Base-by-base conservation (phyloP, 2,888 invertebrate genomes). In the Dicyrtomina minuta region DNA sequence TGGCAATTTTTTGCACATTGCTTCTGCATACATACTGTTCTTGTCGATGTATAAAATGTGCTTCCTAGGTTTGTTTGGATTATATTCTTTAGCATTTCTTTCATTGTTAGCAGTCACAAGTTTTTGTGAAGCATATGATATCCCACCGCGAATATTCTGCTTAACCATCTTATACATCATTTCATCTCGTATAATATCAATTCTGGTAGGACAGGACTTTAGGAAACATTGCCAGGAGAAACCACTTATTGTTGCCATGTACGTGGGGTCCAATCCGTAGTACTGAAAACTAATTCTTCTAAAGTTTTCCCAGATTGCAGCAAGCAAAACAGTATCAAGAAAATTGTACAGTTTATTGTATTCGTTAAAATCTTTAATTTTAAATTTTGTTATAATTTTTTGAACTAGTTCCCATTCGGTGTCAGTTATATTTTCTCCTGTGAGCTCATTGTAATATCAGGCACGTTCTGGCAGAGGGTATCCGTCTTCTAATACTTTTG, bases 221-320 rank as follows among this genome's bases (percentile, higher is more conserved):
- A 56, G 17, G 27, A 56, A 56, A 56, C n/a, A 13, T 6, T 56
- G 22, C 53, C 33, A 56, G 10, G 33, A 26, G 27, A 27, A 56
- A 2, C 33, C 33, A 27, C 27, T n/a, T 1, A 33, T 33, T 1
- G 56, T 56, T 3, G 13, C 13, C 6, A n/a, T 13, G 27, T 33
- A 33, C 26, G 12, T 56, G 2, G 56, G 33, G 2, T 56, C 56
- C 6, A 56, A n/a, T 1, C 17, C 33, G 2, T 33, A 56, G 13
- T 10, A 33, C 1, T 26, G 4, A 2, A 33, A 2, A 13, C 56
- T 20, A 15, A 33, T 17, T 5, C 33, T 27, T 15, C n/a, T 27
- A 56, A 56, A 56, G 6, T 20, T 27, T 1, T 2, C 15, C 56
- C 56, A 56, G 3, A 33, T 24, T 33, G 17, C 27, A 1, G 33